Evolutionary conservation across 2,797 vertebrate genomes (phyloP), one percentile per base, ranked within the genome.

Genomic region (Coranthus polyacanthus): DNA sequence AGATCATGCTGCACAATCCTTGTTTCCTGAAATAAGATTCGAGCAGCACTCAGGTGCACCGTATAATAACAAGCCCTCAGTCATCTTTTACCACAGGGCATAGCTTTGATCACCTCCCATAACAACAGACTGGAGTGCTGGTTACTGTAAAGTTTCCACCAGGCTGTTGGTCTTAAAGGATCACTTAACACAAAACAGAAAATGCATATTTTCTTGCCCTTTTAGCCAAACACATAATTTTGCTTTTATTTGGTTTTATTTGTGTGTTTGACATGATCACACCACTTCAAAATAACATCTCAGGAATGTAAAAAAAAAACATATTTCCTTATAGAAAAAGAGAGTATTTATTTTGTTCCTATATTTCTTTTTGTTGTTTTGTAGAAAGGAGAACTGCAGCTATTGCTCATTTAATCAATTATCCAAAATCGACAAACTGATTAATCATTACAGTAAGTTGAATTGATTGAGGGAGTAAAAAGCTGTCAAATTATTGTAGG

Each of bases 51-150:
- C 29, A 42, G 49, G 42, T 21, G 56, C 26, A 9, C 38, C 1
- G 3, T 22, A 22, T 45, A 61, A 67, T 57, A 65, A 75, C 38
- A 52, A 64, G 42, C 50, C 44, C 55, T 83, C 81, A 53, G 26
- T 88, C 71, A 55, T 84, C 38, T 63, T 57, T 62, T 36, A 62
- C 79, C 62, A 18, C 62, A 50, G 71, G 75, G 24, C 73, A 67
- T 6, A 16, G 13, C 61, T 66, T 39, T 65, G 58, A 68, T 58
- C 59, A 32, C 49, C 50, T 71, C 24, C 37, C 64, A 17, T 1
- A 17, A 18, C 51, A 70, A 32, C 8, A 8, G 10, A 32, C 22
- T 32, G 10, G 4, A 46, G 20, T 2, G 24, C 13, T 70, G 49
- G 53, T 66, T n/a, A 29, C 50, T 63, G 29, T 45, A 50, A 76